Conservation (phyloP, 2,888 invertebrate genomes). For the Amiota mariae region DNA sequence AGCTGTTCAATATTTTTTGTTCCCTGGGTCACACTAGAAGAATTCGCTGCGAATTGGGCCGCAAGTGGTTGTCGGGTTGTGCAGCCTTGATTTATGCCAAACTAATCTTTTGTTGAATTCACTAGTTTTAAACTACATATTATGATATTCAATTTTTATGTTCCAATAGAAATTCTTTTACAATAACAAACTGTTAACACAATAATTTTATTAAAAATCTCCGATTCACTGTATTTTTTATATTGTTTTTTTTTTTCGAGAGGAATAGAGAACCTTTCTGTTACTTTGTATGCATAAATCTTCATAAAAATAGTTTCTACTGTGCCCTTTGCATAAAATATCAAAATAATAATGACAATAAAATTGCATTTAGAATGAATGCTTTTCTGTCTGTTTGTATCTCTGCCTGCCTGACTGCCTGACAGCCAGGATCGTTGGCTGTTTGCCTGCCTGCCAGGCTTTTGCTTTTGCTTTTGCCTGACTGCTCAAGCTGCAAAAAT, state of each 20-base stretch:
- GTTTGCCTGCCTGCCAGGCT: background rate
- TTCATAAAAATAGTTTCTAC: conserved; percentile 36
- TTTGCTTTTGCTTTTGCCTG: background rate
- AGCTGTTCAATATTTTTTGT: too few species aligned
- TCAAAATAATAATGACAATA: conserved; percentile 66
- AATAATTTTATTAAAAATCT: background rate
- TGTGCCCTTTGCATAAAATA: conserved; percentile 39
- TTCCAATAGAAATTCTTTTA: too few species aligned
- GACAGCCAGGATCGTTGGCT: too few species aligned
- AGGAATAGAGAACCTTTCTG: background rate
- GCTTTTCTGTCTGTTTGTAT: background rate
- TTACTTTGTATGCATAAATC: conserved; percentile 63
- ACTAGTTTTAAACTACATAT: too few species aligned
- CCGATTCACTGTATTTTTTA: background rate
- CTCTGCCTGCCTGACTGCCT: too few species aligned
- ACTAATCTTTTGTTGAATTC: too few species aligned
- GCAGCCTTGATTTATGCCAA: too few species aligned
- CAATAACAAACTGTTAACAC: background rate
- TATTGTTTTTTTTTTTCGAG: background rate
- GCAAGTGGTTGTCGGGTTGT: too few species aligned
- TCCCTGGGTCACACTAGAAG: too few species aligned
- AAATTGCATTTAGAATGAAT: conserved; percentile 42
- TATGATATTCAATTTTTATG: too few species aligned
- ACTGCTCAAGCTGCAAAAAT: conserved; percentile 1
- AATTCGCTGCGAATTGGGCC: too few species aligned